Evolutionary conservation across 2,113 vertebrate genomes (phyloP), one percentile per base, ranked within the genome.

Genomic region (Athene noctua): DNA sequence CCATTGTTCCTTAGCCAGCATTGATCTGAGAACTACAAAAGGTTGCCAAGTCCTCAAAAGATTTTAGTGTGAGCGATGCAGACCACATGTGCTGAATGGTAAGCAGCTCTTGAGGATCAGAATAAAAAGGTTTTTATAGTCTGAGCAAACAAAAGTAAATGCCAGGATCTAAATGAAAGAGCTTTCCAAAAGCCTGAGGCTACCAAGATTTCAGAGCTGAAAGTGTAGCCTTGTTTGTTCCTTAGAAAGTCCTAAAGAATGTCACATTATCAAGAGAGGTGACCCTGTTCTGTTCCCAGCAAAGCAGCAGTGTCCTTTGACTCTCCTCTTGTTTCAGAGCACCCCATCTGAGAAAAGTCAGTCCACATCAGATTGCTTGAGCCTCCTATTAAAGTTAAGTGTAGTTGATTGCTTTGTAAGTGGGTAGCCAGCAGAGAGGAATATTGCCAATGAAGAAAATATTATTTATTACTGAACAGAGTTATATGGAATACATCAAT

Each of bases 81-180:
- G 95, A 97, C 96, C 94, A 85, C 96, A 91, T 84, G 95, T 96
- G 96, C 94, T 80, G 87, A 93, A 97, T 94, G 86, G 94, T 97
- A 97, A 97, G 97, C 94, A 96, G 95, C 77, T 95, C 95, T 94
- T 81, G 15, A 36, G 91, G 77, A 96, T 95, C 93, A 83, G 92
- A 95, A 97, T 97, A 96, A 96, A 97, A 98, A 97, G 65, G 89
- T 66, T 94, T 97, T 97, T 98, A 97, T 96, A 94, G 88, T 68
- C 86, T 88, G 5, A 93, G 79, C 85, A 96, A 97, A 94, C 92
- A 95, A 82, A 79, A 90, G 90, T 75, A 91, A 87, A 97, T 80
- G 94, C 95, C 97, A 97, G 93, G 83, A 92, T 92, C 95, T 90
- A 95, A 94, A 92, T 80, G 71, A 97, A 97, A 74, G 71, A 95